A percentile compares a stretch with the other conserved stretches of the same genome.
These are phyloP conservation scores for Brachystomella parvula DNA, from an alignment of 1,140 invertebrate genomes.

Conservation along the genomic window DNA sequence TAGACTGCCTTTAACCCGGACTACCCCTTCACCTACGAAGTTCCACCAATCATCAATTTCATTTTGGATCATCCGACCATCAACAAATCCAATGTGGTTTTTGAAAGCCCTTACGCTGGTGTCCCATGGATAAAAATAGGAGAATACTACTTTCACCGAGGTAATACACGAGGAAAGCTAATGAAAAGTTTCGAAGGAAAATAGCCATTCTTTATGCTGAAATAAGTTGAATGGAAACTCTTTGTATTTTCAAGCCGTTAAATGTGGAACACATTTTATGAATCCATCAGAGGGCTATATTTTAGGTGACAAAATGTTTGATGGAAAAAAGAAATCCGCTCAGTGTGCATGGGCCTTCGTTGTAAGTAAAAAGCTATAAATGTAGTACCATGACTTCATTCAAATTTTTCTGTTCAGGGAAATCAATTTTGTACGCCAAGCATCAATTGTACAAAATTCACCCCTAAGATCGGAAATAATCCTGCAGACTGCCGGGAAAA, in stretches of 20 bases:
- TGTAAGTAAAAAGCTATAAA: slow-evolving; percentile 20
- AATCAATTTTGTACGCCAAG: slow-evolving; percentile 32
- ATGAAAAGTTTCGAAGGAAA: no score
- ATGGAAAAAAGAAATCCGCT: not conserved
- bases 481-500: slow-evolving; percentile 20
- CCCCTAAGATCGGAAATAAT: not conserved
- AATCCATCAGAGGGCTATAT: slow-evolving; percentile 30
- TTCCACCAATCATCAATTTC: slow-evolving; percentile 25
- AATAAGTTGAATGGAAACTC: not conserved
- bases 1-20: slow-evolving; percentile 25
- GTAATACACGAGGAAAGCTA: slow-evolving; percentile 5
- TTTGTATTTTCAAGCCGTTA: slow-evolving; percentile 15
- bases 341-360: slow-evolving; percentile 32
- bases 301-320: slow-evolving; percentile 22
- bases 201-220: not conserved
- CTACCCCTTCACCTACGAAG: slow-evolving; percentile 31
- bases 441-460: slow-evolving; percentile 27
- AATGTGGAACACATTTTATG: slow-evolving; percentile 33
- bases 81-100: slow-evolving; percentile 6
- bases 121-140: slow-evolving; percentile 10
- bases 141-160: slow-evolving; percentile 13
- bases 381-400: not conserved
- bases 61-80: slow-evolving; percentile 14
- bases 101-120: slow-evolving; percentile 18
- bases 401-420: slow-evolving; percentile 20